A percentile compares a stretch with the other conserved stretches of the same genome.
Conservation (phyloP, 2,113 vertebrate genomes). For the Xenopus borealis region DNA sequence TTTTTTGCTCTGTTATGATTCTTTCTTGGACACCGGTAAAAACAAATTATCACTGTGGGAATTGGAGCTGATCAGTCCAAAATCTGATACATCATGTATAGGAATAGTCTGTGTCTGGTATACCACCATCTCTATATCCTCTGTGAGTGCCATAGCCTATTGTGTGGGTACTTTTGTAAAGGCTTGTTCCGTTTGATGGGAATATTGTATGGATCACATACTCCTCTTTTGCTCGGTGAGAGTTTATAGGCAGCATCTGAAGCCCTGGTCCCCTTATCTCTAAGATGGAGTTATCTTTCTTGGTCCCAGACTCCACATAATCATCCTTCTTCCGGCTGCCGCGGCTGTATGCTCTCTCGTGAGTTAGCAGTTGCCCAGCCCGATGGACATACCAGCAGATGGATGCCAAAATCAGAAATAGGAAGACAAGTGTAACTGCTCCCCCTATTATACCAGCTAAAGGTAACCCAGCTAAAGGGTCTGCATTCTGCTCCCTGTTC, state of each 20-base stretch:
- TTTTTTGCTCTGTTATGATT: slow-evolving; percentile 18
- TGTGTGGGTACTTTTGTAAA: slow-evolving; percentile 80
- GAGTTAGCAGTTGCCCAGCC: slow-evolving; percentile 71
- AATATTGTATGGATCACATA: slow-evolving; percentile 91
- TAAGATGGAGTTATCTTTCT: slow-evolving; percentile 89
- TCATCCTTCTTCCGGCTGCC: slow-evolving; percentile 79
- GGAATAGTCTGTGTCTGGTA: slow-evolving; percentile 86
- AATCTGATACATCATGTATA: slow-evolving; percentile 75
- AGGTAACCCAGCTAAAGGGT: slow-evolving; percentile 69
- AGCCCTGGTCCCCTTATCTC: slow-evolving; percentile 83
- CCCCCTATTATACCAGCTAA: slow-evolving; percentile 84
- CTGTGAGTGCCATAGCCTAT: slow-evolving; percentile 81
- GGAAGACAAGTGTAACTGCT: slow-evolving; percentile 78
- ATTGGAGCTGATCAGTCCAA: slow-evolving; percentile 29
- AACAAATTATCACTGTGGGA: slow-evolving; percentile 23
- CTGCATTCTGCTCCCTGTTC: slow-evolving; percentile 69
- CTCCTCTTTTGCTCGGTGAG: slow-evolving; percentile 78
- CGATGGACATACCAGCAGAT: slow-evolving; percentile 84
- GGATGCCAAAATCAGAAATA: slow-evolving; percentile 77
- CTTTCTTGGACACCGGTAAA: slow-evolving; percentile 17
- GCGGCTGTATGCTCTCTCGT: slow-evolving; percentile 71
- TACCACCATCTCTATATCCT: slow-evolving; percentile 83
- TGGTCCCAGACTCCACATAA: slow-evolving; percentile 88
- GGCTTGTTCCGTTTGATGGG: slow-evolving; percentile 85
- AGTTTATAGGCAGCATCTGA: slow-evolving; percentile 84